These are phyloP conservation scores for Cerastis leucographa DNA, from an alignment of 2,888 invertebrate genomes.

Conservation along the genomic window DNA sequence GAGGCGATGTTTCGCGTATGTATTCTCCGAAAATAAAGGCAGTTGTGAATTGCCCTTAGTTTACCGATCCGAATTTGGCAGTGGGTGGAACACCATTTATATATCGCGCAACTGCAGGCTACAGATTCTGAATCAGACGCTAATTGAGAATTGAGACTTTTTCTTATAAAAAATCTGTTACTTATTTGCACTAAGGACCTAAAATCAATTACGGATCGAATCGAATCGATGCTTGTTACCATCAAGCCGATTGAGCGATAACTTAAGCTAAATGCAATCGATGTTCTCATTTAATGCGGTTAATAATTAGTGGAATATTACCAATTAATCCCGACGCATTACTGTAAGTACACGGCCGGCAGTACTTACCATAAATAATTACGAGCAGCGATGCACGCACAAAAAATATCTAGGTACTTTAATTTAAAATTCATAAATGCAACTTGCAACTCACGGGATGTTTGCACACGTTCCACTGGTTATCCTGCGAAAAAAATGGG, in stretches of 20 bases:
- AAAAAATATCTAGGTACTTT: slow-evolving; percentile 38
- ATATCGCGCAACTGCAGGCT: background rate
- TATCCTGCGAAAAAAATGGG: slow-evolving; percentile 1
- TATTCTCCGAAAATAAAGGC: slow-evolving; percentile 39
- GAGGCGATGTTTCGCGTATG: slow-evolving; percentile 10
- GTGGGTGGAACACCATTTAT: slow-evolving; percentile 41
- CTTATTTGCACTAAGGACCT: background rate
- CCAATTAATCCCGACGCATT: slow-evolving; percentile 47
- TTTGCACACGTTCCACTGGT: slow-evolving; percentile 31
- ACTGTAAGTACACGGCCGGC: slow-evolving; percentile 24
- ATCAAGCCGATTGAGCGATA: slow-evolving; percentile 28
- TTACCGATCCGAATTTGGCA: slow-evolving; percentile 41
- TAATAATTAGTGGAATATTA: slow-evolving; percentile 41
- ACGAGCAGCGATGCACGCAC: slow-evolving; percentile 22
- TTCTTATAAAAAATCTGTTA: slow-evolving; percentile 6
- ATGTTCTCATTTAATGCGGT: slow-evolving; percentile 25
- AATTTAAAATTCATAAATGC: slow-evolving; percentile 46
- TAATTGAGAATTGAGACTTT: background rate
- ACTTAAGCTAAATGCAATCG: slow-evolving; percentile 29
- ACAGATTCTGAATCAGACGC: slow-evolving; percentile 2
- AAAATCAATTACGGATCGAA: slow-evolving; percentile 31
- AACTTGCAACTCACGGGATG: slow-evolving; percentile 27
- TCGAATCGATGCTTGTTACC: slow-evolving; percentile 28
- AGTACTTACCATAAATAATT: slow-evolving; percentile 47
- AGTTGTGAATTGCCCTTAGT: slow-evolving; percentile 17